Evolutionary conservation across 2,888 invertebrate genomes (phyloP).

Genomic region (Drosophila austrosaltans): DNA sequence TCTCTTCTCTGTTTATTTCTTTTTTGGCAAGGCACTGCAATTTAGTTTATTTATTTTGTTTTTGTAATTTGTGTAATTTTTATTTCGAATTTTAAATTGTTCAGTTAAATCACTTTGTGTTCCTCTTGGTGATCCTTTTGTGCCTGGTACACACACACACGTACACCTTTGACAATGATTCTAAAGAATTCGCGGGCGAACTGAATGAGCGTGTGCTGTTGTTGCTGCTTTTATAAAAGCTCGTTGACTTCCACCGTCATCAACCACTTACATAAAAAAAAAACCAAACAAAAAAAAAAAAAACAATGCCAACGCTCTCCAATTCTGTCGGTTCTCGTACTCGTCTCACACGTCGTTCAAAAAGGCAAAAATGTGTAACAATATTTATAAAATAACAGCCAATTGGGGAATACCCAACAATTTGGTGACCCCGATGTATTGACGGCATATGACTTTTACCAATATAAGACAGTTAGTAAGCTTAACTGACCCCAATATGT

Average conservation of each 20-base stretch:
- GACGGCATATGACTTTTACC: too few relatives aligned
- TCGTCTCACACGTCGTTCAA: not conserved
- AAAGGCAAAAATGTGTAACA: not conserved
- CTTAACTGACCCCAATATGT: too few relatives aligned
- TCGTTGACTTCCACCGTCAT: constrained; percentile 51
- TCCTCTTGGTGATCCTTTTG: constrained; percentile 21
- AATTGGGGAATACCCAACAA: not conserved
- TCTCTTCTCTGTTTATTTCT: constrained; percentile 8
- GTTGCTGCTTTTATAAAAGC: constrained; percentile 80
- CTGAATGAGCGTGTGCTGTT: constrained; percentile 66
- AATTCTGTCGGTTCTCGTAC: constrained; percentile 16
- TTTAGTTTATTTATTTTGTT: constrained; percentile 4
- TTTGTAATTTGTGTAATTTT: constrained; percentile 21
- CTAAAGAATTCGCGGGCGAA: constrained; percentile 66
- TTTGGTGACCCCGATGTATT: not conserved
- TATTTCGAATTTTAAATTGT: constrained; percentile 30
- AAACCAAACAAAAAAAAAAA: constrained; percentile 16
- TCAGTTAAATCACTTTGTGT: constrained; percentile 21
- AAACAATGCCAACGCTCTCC: constrained; percentile 22
- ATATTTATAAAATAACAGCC: not conserved
- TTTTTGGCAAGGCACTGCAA: constrained; percentile 34
- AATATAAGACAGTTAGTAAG: too few relatives aligned
- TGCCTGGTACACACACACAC: constrained; percentile 35
- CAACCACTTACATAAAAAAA: constrained; percentile 41
- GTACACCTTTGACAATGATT: constrained; percentile 66